Conservation (phyloP, 64 coral and sea anemone genomes). For the Montipora sp. region DNA sequence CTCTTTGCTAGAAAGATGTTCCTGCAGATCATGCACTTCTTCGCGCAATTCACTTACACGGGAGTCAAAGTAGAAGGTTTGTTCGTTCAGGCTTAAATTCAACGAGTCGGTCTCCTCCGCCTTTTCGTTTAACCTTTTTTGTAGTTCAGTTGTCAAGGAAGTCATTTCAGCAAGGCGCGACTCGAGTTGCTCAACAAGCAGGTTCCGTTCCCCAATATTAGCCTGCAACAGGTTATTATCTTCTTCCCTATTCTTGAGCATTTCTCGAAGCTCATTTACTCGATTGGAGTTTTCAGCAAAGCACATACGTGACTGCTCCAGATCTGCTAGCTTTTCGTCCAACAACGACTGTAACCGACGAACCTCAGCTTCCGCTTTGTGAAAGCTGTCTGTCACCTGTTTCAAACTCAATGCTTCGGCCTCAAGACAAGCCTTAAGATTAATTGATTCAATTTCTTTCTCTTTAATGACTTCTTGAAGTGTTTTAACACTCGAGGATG, state of each 20-base stretch:
- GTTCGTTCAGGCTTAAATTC: constrained; percentile 7
- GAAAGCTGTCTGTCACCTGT: background rate
- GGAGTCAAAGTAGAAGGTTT: constrained; percentile 11
- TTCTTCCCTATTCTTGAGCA: constrained; percentile 46
- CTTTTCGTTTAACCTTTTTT: background rate
- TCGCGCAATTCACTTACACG: background rate
- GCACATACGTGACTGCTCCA: background rate
- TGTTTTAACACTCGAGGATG: background rate
- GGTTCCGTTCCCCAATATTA: constrained; percentile 30
- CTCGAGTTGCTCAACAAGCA: background rate
- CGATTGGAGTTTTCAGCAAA: constrained; percentile 29
- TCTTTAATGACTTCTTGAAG: constrained; percentile 7
- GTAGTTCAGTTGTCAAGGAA: background rate
- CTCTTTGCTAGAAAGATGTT: constrained; percentile 27
- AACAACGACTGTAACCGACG: background rate
- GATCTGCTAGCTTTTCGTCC: background rate
- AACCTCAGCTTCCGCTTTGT: background rate
- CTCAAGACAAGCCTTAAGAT: background rate
- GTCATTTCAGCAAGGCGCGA: background rate
- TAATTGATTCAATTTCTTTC: background rate
- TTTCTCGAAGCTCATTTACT: constrained; percentile 21
- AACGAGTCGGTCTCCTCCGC: background rate
- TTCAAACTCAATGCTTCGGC: background rate
- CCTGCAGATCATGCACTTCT: background rate
- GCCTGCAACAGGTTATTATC: constrained; percentile 25